Evolutionary conservation across 2,113 vertebrate species (phyloP), one percentile per base, ranked within the genome.

Genomic region (Elachura formosa): DNA sequence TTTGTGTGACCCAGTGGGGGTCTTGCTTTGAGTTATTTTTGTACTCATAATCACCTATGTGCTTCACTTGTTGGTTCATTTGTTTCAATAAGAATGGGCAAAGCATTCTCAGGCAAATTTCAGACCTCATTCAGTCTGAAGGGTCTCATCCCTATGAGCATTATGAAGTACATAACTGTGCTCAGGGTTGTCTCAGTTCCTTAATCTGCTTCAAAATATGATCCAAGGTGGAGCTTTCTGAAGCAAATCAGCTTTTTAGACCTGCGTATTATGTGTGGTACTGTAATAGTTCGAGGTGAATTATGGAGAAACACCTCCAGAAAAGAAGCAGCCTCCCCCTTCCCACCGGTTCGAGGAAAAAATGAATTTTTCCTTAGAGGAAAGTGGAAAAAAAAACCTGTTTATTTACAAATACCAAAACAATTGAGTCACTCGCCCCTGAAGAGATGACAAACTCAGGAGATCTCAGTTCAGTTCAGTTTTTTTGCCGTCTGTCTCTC

Each of bases 31-130:
- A 67, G 36, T 92, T 92, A 79, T 77, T 91, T 92, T 77, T 94
- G 22, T 46, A 31, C 33, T 64, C 77, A 51, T 67, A 84, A 90
- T 52, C 75, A 93, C 51, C 72, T 68, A 5, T 40, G 67, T 52
- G 68, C 84, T 82, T 62, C 62, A 51, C 85, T 97, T 84, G 55
- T 91, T 92, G 85, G 69, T 90, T 93, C 91, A 77, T 93, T 95
- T 94, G 58, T 90, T 95, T 95, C 85, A 64, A 74, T 94, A 90
- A 80, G 80, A 54, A 82, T 22, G 45, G 77, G 61, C 72, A 87
- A 93, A 86, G 75, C 51, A 67, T 96, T 83, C 67, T 93, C 63
- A 86, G 81, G 72, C 58, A 74, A 62, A 95, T 93, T 86, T 81
- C 63, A 92, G 80, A 89, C 61, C 38, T 87, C 71, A 48, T 89